Evolutionary conservation across 2,797 vertebrate genomes (phyloP).

Genomic region (Sebastolobus altivelis): DNA sequence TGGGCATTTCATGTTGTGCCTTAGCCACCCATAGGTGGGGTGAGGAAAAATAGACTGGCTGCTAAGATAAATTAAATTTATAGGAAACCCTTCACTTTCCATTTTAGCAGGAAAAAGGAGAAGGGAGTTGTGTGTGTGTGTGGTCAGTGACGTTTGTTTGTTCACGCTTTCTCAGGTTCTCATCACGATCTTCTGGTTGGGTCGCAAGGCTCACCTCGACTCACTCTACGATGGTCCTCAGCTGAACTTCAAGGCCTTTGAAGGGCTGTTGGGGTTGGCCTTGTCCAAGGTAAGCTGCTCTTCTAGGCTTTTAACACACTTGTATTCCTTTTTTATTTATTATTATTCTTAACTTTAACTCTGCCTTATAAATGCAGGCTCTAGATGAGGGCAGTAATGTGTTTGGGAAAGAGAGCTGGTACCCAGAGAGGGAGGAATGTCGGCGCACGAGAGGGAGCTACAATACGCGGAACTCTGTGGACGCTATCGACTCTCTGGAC

Average conservation of each 20-base stretch:
- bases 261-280: slow-evolving; percentile 92
- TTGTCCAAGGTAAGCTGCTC: slow-evolving; percentile 89
- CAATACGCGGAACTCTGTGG: slow-evolving; percentile 87
- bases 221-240: slow-evolving; percentile 89
- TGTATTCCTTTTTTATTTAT: not conserved
- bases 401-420: slow-evolving; percentile 87
- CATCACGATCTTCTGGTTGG: slow-evolving; percentile 97
- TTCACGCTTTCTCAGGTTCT: slow-evolving; percentile 87
- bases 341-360: not conserved
- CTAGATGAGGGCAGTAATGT: slow-evolving; percentile 88
- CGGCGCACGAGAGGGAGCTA: slow-evolving; percentile 66
- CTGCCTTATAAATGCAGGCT: slow-evolving; percentile 77
- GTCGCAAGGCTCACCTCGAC: slow-evolving; percentile 91
- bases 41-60: not conserved
- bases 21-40: not conserved
- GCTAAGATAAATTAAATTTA: not conserved
- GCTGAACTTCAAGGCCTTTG: slow-evolving; percentile 95
- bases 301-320: not conserved
- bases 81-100: not conserved
- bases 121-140: not conserved
- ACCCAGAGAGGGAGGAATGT: slow-evolving; percentile 84
- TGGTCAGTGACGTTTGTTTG: not conserved
- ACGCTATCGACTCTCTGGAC: slow-evolving; percentile 87
- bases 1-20: not conserved
- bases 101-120: not conserved